These are phyloP conservation scores for Bubo scandiacus DNA, from an alignment of 2,113 vertebrate species.

Conservation along the genomic window DNA sequence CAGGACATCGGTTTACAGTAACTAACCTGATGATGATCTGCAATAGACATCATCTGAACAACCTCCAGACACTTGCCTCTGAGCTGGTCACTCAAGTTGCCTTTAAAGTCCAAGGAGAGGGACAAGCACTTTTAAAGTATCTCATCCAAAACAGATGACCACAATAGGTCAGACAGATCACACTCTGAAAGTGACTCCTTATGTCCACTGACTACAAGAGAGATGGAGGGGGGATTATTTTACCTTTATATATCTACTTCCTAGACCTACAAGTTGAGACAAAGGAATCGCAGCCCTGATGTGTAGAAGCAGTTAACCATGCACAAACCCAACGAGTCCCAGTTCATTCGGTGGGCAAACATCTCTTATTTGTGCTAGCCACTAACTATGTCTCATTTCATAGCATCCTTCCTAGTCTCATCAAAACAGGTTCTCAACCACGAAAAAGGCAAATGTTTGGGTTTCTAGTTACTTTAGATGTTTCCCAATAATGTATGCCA, in stretches of 20 bases:
- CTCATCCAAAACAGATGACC: background rate
- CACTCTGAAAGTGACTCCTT: background rate
- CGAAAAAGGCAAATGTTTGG: background rate
- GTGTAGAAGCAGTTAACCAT: background rate
- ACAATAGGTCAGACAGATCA: background rate
- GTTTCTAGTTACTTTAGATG: background rate
- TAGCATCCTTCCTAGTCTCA: background rate
- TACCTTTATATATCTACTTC: background rate
- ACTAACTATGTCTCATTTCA: background rate
- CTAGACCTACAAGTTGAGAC: background rate
- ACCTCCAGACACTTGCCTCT: accelerated
- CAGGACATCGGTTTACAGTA: background rate
- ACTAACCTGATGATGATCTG: background rate
- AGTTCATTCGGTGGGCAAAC: background rate
- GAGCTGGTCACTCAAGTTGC: background rate
- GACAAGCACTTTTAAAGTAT: background rate
- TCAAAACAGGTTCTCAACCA: background rate
- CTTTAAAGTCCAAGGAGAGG: background rate
- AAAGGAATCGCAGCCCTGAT: background rate
- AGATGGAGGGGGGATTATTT: background rate
- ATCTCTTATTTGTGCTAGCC: background rate
- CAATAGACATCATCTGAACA: background rate
- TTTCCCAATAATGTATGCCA: background rate
- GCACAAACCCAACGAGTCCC: accelerated
- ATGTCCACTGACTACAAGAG: background rate